Percentiles rank a stretch among this genome's conserved stretches.
Evolutionary conservation across 2,888 invertebrate genomes (phyloP).

Genomic region (Hipparchia semele): DNA sequence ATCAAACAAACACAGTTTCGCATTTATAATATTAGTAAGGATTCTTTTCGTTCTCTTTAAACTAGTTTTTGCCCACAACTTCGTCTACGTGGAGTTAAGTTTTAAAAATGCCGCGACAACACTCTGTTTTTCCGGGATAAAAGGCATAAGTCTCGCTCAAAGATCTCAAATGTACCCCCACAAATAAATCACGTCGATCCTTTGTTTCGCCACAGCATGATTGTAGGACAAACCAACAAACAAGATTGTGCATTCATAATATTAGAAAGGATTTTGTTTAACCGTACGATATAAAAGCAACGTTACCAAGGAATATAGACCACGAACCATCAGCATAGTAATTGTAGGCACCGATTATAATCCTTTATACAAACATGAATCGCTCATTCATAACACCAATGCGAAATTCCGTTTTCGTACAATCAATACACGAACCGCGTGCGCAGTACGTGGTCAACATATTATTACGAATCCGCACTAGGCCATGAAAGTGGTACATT

Average conservation of each 20-base stretch:
- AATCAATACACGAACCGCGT: slow-evolving; percentile 25
- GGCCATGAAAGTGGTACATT: slow-evolving; percentile 67
- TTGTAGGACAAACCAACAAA: too few species aligned
- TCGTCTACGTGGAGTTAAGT: too few species aligned
- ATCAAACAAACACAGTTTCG: not conserved
- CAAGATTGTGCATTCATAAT: not conserved
- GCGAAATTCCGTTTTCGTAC: slow-evolving; percentile 22
- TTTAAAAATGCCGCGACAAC: too few species aligned
- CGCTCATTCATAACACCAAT: slow-evolving; percentile 28
- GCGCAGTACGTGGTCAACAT: slow-evolving; percentile 34
- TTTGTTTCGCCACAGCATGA: too few species aligned
- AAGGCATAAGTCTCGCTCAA: too few species aligned
- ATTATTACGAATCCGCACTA: slow-evolving; percentile 46
- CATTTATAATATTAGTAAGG: not conserved
- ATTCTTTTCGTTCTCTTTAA: not conserved
- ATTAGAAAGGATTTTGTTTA: not conserved
- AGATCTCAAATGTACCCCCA: too few species aligned
- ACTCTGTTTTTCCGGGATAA: too few species aligned
- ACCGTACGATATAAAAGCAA: not conserved
- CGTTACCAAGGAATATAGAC: slow-evolving; percentile 12
- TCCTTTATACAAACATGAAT: slow-evolving; percentile 8
- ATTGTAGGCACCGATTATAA: slow-evolving; percentile 9
- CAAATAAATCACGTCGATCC: too few species aligned
- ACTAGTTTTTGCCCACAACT: too few species aligned
- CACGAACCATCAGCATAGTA: slow-evolving; percentile 4